A percentile compares a stretch with the other conserved stretches of the same genome.
These are phyloP conservation scores for Eretmochelys imbricata DNA, from an alignment of 2,113 vertebrate genomes.

Conservation along the genomic window DNA sequence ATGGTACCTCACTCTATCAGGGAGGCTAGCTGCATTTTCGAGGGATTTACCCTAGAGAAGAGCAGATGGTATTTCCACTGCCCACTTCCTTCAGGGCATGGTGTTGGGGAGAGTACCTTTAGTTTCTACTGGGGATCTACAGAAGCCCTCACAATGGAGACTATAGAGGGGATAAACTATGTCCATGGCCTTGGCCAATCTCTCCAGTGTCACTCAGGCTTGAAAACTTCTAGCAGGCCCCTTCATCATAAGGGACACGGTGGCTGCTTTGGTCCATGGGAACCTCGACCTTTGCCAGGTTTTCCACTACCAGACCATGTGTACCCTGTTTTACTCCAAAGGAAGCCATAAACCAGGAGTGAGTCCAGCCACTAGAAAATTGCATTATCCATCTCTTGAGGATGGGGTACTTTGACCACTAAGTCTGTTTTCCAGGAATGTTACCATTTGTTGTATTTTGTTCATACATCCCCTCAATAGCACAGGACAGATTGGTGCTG, in stretches of 20 bases:
- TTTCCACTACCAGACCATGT: slow-evolving; percentile 52
- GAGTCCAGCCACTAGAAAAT: slow-evolving; percentile 58
- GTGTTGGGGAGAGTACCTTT: not conserved
- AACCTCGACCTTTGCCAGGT: slow-evolving; percentile 30
- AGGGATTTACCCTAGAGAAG: not conserved
- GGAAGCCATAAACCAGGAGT: slow-evolving; percentile 59
- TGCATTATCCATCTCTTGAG: slow-evolving; percentile 35
- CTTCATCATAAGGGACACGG: slow-evolving; percentile 42
- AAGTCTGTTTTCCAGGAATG: slow-evolving; percentile 70
- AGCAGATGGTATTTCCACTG: not conserved
- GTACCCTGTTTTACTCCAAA: slow-evolving; percentile 7
- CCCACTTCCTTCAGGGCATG: not conserved
- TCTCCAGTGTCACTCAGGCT: slow-evolving; percentile 3
- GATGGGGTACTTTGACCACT: slow-evolving; percentile 57
- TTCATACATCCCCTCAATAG: not conserved
- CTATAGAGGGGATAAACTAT: not conserved
- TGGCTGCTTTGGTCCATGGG: slow-evolving; percentile 44
- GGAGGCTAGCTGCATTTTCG: not conserved
- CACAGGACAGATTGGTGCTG: slow-evolving; percentile 41
- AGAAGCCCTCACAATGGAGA: not conserved
- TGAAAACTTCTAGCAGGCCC: not conserved
- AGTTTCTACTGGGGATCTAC: not conserved
- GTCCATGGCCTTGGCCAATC: not conserved
- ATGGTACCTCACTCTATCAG: not conserved
- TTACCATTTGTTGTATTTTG: slow-evolving; percentile 34